Conservation (phyloP, 2,888 invertebrate species). For the Acleris cristana region DNA sequence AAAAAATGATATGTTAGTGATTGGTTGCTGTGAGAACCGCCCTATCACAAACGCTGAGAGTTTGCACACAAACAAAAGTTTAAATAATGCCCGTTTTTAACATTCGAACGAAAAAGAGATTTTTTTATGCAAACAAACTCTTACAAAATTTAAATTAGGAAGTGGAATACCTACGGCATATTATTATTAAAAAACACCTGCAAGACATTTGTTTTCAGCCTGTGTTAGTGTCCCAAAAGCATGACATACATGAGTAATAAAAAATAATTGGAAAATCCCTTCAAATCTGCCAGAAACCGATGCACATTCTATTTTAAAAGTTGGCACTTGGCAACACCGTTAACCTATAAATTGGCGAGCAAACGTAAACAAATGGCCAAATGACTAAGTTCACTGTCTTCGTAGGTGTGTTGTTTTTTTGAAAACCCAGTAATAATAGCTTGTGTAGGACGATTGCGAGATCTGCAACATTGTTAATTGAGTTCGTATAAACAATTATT, state of each 20-base stretch:
- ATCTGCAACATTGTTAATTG: slow-evolving; percentile 3
- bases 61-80: too few species aligned
- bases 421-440: slow-evolving; percentile 17
- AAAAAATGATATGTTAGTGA: not conserved
- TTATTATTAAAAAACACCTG: too few species aligned
- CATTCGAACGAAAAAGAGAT: too few species aligned
- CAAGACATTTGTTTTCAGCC: too few species aligned
- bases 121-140: too few species aligned
- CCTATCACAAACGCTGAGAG: too few species aligned
- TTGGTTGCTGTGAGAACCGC: too few species aligned
- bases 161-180: too few species aligned
- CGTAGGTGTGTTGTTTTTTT: slow-evolving; percentile 28
- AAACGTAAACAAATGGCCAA: slow-evolving; percentile 35
- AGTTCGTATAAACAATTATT: not conserved
- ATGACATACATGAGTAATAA: too few species aligned
- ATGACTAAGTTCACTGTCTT: slow-evolving; percentile 38
- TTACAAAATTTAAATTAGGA: too few species aligned
- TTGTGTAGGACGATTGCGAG: slow-evolving; percentile 4
- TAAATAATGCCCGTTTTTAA: too few species aligned
- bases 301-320: slow-evolving; percentile 35
- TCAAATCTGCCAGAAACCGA: slow-evolving; percentile 12
- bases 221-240: too few species aligned
- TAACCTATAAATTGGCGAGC: slow-evolving; percentile 36
- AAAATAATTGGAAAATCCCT: not conserved
- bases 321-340: slow-evolving; percentile 36